Conservation (phyloP, 2,113 vertebrate species). For the Acanthisitta chloris region DNA sequence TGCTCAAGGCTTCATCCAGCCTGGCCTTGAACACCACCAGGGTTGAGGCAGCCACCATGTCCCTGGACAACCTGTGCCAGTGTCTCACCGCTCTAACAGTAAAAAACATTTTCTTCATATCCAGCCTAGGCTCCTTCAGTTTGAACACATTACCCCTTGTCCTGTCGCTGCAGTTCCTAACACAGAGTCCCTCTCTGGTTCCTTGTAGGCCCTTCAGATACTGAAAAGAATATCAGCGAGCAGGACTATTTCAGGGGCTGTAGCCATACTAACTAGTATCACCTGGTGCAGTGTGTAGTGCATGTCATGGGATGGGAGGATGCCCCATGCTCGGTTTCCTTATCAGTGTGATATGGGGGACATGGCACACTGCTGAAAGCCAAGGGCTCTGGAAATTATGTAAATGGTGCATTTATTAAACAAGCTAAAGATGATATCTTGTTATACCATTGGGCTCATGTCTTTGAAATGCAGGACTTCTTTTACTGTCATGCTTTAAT, state of each 20-base stretch:
- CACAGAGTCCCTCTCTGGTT: too few relatives aligned
- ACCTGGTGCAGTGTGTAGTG: not conserved
- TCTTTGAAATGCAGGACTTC: not conserved
- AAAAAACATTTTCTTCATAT: too few relatives aligned
- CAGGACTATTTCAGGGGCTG: not conserved
- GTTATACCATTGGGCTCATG: not conserved
- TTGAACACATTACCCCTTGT: too few relatives aligned
- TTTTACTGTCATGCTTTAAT: not conserved
- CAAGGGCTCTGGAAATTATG: not conserved
- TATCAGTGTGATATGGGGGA: not conserved
- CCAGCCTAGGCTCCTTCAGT: too few relatives aligned
- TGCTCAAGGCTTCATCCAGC: too few relatives aligned
- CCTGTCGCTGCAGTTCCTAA: too few relatives aligned
- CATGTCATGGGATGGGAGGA: too few relatives aligned
- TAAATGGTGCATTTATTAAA: not conserved
- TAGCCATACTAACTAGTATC: not conserved
- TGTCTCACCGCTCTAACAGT: too few relatives aligned
- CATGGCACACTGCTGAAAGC: not conserved
- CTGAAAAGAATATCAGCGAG: accelerated
- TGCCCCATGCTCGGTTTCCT: not conserved
- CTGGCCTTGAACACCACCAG: too few relatives aligned
- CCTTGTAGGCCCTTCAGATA: too few relatives aligned
- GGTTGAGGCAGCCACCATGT: too few relatives aligned
- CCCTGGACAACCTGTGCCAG: too few relatives aligned
- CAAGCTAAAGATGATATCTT: not conserved